Conservation (phyloP, 1,140 invertebrate genomes). For the Cydia amplana region DNA sequence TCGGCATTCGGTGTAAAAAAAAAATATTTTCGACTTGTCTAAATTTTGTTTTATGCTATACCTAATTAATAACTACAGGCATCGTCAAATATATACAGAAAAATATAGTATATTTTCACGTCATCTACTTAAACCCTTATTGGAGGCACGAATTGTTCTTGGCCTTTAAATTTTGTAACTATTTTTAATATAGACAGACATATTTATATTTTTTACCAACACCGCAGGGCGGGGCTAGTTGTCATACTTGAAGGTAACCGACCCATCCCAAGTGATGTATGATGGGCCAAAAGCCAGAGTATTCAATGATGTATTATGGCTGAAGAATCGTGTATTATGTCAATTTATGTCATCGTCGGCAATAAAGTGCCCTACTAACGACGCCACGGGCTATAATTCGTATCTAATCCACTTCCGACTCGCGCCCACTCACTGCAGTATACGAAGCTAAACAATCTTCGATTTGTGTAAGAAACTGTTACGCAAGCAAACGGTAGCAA, state of each 20-base stretch:
- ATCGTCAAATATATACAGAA: too few relatives aligned
- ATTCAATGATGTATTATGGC: slow-evolving; percentile 26
- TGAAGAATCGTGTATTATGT: slow-evolving; percentile 20
- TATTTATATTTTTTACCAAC: slow-evolving; percentile 8
- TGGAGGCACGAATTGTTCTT: too few relatives aligned
- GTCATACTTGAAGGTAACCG: slow-evolving; percentile 19
- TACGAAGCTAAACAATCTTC: slow-evolving; percentile 48
- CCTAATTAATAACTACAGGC: too few relatives aligned
- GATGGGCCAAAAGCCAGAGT: slow-evolving; percentile 13
- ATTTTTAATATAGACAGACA: not conserved
- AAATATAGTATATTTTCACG: too few relatives aligned
- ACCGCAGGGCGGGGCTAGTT: not conserved
- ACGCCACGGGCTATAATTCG: slow-evolving; percentile 38
- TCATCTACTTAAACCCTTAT: too few relatives aligned
- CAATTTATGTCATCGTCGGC: slow-evolving; percentile 28
- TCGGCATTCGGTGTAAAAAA: too few relatives aligned
- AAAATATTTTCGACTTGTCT: too few relatives aligned
- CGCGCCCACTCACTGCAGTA: slow-evolving; percentile 47
- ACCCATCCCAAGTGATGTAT: slow-evolving; percentile 1
- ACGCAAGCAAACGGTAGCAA: not conserved
- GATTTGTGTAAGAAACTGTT: slow-evolving; percentile 36
- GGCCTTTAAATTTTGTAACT: too few relatives aligned
- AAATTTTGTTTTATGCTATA: too few relatives aligned
- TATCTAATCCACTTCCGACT: slow-evolving; percentile 41
- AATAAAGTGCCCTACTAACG: slow-evolving; percentile 36